Conservation (phyloP, 2,113 vertebrate genomes). For the Clarias batrachus region DNA sequence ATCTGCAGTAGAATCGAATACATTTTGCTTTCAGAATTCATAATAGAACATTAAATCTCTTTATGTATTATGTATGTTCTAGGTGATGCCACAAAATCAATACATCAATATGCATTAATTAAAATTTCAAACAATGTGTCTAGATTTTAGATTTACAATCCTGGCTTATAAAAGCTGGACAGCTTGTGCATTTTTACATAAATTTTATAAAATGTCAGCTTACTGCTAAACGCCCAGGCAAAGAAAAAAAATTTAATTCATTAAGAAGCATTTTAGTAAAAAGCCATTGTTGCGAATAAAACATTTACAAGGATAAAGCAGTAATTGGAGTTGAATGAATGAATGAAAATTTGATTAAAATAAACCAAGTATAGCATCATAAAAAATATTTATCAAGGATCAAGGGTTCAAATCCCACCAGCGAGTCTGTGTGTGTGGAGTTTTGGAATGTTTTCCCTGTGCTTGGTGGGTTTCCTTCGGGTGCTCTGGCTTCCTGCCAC, state of each 20-base stretch:
- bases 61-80: neutral
- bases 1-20: neutral
- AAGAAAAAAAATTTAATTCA: neutral
- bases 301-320: neutral
- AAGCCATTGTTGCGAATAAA: neutral
- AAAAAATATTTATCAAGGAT: neutral
- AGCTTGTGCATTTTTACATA: neutral
- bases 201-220: neutral
- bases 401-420: too few species aligned
- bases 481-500: too few species aligned
- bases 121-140: neutral
- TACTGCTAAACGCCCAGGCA: neutral
- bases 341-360: neutral
- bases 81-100: neutral
- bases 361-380: neutral
- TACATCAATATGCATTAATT: neutral
- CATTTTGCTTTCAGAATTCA: neutral
- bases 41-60: neutral
- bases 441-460: too few species aligned
- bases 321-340: neutral
- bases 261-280: neutral
- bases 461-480: too few species aligned
- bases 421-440: too few species aligned
- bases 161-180: neutral
- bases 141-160: neutral